phyloP scores from a whole-genome alignment of 2,113 vertebrate species.

The Scomber colias region DNA sequence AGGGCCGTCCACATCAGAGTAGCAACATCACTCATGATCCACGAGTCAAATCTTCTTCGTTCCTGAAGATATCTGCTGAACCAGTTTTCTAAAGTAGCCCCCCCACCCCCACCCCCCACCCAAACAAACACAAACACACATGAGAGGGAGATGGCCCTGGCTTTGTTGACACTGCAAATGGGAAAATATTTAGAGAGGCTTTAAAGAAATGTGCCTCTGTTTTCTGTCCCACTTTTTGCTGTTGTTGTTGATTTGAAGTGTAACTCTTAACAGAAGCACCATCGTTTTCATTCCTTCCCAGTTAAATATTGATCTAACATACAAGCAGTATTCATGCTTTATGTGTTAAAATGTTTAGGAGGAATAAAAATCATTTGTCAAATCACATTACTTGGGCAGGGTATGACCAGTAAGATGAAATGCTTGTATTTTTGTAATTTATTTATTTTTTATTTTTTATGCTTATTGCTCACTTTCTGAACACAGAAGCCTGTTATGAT shows the following conservation, averaged over 20 bases:
- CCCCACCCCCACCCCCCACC: not conserved
- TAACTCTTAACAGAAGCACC: no score
- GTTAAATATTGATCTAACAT: no score
- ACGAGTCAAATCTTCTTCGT: not conserved
- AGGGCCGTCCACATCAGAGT: conserved; percentile 12
- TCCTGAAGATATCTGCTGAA: conserved; percentile 22
- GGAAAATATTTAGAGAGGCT: no score
- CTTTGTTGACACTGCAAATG: conserved; percentile 10
- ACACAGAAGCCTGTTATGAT: not conserved
- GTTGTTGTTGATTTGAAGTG: no score
- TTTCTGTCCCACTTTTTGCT: not conserved
- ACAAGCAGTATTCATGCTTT: no score
- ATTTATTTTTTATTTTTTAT: no score
- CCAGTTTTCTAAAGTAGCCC: conserved; percentile 29
- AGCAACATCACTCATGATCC: conserved; percentile 3
- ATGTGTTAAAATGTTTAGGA: not conserved
- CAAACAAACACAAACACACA: not conserved
- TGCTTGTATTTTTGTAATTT: not conserved
- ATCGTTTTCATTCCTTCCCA: no score
- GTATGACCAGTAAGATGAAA: not conserved
- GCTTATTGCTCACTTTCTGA: not conserved
- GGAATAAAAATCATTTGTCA: not conserved
- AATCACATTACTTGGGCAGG: not conserved
- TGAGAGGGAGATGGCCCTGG: not conserved
- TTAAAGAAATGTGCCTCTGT: no score